A percentile compares a stretch with the other conserved stretches of the same genome.
These are phyloP conservation scores for Laterallus jamaicensis DNA, from an alignment of 2,113 vertebrate genomes.

Conservation along the genomic window DNA sequence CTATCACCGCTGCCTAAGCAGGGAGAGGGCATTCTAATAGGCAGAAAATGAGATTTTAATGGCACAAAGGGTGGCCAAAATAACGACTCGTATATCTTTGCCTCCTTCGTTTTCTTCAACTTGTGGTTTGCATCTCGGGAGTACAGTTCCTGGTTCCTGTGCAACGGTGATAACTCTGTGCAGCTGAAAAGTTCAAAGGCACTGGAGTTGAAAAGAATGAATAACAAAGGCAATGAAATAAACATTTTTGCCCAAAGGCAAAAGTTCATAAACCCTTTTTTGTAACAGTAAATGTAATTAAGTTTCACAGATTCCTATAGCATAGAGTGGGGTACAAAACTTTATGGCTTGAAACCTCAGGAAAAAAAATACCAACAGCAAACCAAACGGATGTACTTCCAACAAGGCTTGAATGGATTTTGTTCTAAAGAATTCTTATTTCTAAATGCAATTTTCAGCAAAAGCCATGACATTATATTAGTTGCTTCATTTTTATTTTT, in stretches of 20 bases:
- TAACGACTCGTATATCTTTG: constrained; percentile 81
- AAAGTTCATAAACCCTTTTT: constrained; percentile 84
- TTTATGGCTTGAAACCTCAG: constrained; percentile 70
- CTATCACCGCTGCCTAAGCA: constrained; percentile 89
- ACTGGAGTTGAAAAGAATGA: constrained; percentile 83
- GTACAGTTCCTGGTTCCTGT: constrained; percentile 78
- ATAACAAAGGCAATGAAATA: constrained; percentile 85
- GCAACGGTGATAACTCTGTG: constrained; percentile 83
- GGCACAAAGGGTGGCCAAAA: constrained; percentile 94
- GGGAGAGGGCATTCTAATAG: constrained; percentile 93
- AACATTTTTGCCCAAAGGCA: constrained; percentile 86
- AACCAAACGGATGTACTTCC: constrained; percentile 64
- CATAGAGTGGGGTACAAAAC: constrained; percentile 71
- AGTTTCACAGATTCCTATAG: constrained; percentile 82
- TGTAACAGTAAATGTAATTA: constrained; percentile 85
- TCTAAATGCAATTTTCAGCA: constrained; percentile 18
- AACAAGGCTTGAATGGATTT: constrained; percentile 42
- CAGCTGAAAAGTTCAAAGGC: constrained; percentile 86
- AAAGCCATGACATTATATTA: constrained; percentile 10
- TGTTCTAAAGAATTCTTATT: constrained; percentile 54
- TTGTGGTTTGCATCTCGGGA: constrained; percentile 78
- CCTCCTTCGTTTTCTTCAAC: constrained; percentile 78
- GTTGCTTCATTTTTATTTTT: not conserved
- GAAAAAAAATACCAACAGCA: constrained; percentile 65
- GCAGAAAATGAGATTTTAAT: constrained; percentile 99